These are phyloP conservation scores for Hirundichthys speculiger DNA, from an alignment of 2,113 vertebrate genomes.

Conservation along the genomic window DNA sequence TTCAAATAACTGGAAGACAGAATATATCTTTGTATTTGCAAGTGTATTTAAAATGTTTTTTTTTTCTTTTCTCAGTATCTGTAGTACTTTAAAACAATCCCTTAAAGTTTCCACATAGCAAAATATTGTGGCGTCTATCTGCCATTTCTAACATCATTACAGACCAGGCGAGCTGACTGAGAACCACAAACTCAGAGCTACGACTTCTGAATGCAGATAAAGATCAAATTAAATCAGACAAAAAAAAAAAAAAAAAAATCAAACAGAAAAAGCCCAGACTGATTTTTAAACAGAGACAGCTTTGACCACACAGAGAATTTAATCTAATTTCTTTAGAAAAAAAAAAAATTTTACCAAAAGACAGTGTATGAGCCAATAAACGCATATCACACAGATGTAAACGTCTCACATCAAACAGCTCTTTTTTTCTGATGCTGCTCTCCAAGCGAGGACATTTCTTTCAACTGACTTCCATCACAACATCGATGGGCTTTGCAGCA, in stretches of 20 bases:
- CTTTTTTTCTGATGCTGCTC: slow-evolving; percentile 9
- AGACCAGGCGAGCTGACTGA: neutral
- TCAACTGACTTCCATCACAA: slow-evolving; percentile 24
- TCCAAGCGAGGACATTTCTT: slow-evolving; percentile 15
- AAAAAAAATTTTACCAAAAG: slow-evolving; percentile 3
- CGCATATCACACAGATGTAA: slow-evolving; percentile 20
- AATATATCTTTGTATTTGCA: neutral
- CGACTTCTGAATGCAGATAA: slow-evolving; percentile 5
- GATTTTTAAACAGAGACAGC: slow-evolving; percentile 8
- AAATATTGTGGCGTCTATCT: neutral
- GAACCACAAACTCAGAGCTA: neutral
- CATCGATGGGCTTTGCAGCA: slow-evolving; percentile 20
- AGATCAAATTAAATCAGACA: neutral
- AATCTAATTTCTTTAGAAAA: slow-evolving; percentile 3
- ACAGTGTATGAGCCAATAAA: slow-evolving; percentile 4
- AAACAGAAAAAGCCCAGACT: neutral
- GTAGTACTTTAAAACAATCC: neutral
- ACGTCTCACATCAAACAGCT: slow-evolving; percentile 22
- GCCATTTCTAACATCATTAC: neutral
- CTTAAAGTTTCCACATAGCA: neutral
- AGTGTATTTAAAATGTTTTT: neutral
- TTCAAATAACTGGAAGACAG: neutral
- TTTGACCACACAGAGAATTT: slow-evolving; percentile 4
- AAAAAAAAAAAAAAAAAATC: neutral
- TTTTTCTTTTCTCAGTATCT: neutral